Conservation (phyloP, 2,113 vertebrate species). For the Eurystomus gularis region DNA sequence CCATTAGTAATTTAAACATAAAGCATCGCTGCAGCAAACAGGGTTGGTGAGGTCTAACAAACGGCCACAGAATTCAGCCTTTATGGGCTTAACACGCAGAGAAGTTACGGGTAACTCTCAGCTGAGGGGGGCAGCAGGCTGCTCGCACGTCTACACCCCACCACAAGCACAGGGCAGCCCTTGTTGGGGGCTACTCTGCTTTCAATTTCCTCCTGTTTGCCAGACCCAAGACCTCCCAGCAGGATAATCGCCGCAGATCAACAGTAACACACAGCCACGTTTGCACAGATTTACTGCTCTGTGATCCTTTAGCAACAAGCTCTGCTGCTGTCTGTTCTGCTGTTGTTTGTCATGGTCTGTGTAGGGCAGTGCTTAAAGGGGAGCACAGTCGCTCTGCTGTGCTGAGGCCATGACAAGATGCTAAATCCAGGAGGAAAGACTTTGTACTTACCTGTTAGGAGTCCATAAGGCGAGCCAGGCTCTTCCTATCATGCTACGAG, state of each 20-base stretch:
- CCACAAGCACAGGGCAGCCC: neutral
- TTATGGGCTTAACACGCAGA: neutral
- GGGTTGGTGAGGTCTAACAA: neutral
- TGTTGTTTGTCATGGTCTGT: neutral
- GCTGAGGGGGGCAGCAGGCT: neutral
- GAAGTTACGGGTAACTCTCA: too few species aligned
- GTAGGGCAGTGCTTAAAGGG: neutral
- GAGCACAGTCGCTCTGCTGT: neutral
- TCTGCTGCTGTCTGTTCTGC: neutral
- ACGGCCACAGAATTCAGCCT: neutral
- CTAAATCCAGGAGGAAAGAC: neutral
- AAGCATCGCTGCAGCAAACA: neutral
- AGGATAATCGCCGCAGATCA: neutral
- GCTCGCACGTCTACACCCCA: neutral
- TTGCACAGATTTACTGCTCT: neutral
- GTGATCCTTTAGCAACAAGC: neutral
- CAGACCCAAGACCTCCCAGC: neutral
- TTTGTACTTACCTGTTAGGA: neutral
- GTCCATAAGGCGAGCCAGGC: neutral
- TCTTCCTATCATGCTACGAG: neutral
- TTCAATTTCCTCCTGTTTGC: neutral
- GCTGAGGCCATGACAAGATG: neutral
- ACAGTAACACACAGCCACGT: neutral
- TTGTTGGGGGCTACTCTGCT: neutral
- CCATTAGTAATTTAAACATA: neutral